These are phyloP conservation scores for Oriolus oriolus DNA, from an alignment of 2,113 vertebrate species.

Conservation along the genomic window DNA sequence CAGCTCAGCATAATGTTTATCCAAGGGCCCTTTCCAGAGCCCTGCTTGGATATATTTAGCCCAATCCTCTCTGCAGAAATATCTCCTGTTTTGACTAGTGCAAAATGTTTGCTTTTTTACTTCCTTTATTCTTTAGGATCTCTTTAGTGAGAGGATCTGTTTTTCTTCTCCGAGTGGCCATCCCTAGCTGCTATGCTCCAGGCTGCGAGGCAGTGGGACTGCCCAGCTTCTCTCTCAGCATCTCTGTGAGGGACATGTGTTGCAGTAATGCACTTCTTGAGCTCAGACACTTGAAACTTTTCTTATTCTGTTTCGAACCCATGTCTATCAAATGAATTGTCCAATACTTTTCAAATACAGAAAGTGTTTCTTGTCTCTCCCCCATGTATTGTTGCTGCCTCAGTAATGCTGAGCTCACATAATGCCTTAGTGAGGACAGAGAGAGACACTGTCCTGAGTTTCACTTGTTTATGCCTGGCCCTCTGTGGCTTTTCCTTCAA, in stretches of 20 bases:
- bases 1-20: fast-evolving
- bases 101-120: neutral
- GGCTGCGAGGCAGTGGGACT: fast-evolving
- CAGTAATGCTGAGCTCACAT: neutral
- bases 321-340: neutral
- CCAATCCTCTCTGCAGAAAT: neutral
- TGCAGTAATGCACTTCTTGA: neutral
- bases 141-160: neutral
- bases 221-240: neutral
- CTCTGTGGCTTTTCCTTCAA: neutral
- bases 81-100: neutral
- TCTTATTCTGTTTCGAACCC: neutral
- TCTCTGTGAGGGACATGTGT: fast-evolving
- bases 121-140: neutral
- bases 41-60: neutral
- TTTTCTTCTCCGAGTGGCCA: neutral
- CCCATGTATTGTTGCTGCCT: neutral
- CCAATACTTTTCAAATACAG: neutral
- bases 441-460: neutral
- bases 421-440: neutral
- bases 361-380: neutral
- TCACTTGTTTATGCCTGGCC: neutral
- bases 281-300: neutral
- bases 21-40: neutral
- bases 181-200: neutral